Evolutionary conservation across 2,113 vertebrate species (phyloP).

Genomic region (Colossoma macropomum): DNA sequence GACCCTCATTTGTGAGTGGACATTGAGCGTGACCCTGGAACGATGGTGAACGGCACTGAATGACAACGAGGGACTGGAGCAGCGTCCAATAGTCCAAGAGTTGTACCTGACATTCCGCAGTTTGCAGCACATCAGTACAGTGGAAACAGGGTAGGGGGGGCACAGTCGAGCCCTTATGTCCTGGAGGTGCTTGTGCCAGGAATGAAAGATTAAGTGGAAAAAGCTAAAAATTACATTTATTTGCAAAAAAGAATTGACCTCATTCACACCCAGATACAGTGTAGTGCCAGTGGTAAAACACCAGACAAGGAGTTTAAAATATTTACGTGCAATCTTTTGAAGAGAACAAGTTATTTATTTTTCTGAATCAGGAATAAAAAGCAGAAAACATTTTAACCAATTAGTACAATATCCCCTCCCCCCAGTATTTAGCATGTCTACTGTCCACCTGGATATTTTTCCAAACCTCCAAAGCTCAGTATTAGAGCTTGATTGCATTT

Average conservation of each 20-base stretch:
- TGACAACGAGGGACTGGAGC: slow-evolving; percentile 9
- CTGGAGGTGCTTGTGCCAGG: background rate
- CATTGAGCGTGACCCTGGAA: background rate
- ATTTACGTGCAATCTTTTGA: background rate
- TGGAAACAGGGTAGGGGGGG: background rate
- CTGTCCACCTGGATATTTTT: too few species aligned
- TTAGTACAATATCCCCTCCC: too few species aligned
- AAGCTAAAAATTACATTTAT: slow-evolving; percentile 20
- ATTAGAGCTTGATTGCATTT: too few species aligned
- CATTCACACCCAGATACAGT: background rate
- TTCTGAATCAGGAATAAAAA: too few species aligned
- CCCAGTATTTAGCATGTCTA: too few species aligned
- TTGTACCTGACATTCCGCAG: background rate
- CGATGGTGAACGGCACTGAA: background rate
- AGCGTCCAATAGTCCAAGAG: background rate
- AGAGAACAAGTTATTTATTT: too few species aligned
- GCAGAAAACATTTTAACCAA: too few species aligned
- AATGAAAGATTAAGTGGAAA: slow-evolving; percentile 18
- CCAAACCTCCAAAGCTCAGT: too few species aligned
- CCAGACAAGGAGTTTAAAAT: background rate
- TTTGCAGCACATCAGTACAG: slow-evolving; percentile 1
- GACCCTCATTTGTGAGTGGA: slow-evolving; percentile 20
- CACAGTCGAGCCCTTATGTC: background rate
- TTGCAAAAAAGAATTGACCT: background rate
- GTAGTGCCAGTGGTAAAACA: background rate